Percentiles rank a stretch among this genome's conserved stretches.
Evolutionary conservation across 2,113 vertebrate genomes (phyloP).

Genomic region (Oophaga pumilio): DNA sequence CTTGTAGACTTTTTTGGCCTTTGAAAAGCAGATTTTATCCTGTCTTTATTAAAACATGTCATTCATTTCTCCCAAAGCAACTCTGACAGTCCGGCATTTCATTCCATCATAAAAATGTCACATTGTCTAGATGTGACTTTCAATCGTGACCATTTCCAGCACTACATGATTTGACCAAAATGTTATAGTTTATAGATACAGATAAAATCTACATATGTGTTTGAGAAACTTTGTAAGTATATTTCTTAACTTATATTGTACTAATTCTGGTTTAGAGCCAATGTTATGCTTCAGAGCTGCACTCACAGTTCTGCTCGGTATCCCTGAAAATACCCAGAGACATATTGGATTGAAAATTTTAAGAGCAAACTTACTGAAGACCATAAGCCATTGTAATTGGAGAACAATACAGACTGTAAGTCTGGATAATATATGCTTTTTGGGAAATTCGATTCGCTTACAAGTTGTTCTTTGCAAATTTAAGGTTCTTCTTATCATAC

Average conservation of each 20-base stretch:
- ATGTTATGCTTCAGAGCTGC: not conserved
- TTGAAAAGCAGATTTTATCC: constrained; percentile 10
- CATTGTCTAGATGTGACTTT: not conserved
- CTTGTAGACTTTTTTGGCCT: not conserved
- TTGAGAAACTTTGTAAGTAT: not conserved
- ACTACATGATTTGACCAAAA: not conserved
- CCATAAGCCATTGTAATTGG: no score
- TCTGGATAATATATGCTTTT: no score
- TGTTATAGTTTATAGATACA: not conserved
- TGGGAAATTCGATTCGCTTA: no score
- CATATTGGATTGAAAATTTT: no score
- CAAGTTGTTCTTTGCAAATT: no score
- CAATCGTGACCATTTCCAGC: not conserved
- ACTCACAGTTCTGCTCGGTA: not conserved
- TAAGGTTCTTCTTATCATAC: no score
- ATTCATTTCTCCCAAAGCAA: not conserved
- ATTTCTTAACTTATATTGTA: not conserved
- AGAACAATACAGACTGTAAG: no score
- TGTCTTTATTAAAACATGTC: not conserved
- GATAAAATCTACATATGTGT: not conserved
- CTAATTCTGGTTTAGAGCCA: not conserved
- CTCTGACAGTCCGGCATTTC: not conserved
- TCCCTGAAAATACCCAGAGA: no score
- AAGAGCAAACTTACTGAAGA: no score
- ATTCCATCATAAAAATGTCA: not conserved